phyloP scores from a whole-genome alignment of 1,140 invertebrate genomes.

The Atta colombica region DNA sequence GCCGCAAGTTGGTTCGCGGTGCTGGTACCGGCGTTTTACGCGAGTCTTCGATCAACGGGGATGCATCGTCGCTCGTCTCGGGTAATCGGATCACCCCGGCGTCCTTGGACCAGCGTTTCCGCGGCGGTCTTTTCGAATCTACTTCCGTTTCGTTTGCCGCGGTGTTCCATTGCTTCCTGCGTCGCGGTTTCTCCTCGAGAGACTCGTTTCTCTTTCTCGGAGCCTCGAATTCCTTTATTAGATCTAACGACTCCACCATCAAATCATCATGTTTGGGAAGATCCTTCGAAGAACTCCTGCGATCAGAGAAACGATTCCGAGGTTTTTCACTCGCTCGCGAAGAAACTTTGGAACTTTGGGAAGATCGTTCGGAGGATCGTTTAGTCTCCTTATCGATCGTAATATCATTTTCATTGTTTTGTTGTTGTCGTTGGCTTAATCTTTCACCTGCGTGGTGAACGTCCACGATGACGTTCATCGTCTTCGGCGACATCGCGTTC shows the following conservation, averaged over 20 bases:
- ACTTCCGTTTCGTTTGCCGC: conserved; percentile 51
- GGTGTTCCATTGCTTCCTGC: conserved; percentile 77
- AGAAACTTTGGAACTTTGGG: conserved; percentile 5
- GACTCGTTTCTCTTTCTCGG: neutral
- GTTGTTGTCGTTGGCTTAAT: neutral
- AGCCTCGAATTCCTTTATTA: conserved; percentile 76
- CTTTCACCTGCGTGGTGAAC: conserved; percentile 75
- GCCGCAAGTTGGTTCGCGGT: conserved; percentile 61
- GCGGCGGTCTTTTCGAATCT: conserved; percentile 69
- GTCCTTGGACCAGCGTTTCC: conserved; percentile 78
- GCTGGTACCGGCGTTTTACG: conserved; percentile 69
- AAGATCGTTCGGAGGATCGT: neutral
- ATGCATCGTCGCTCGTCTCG: conserved; percentile 26
- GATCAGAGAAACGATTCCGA: neutral
- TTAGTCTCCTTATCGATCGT: conserved; percentile 5
- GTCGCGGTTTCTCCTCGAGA: conserved; percentile 26
- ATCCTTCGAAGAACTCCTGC: neutral
- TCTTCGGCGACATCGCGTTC: conserved; percentile 47
- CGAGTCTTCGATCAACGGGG: conserved; percentile 12
- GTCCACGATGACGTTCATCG: conserved; percentile 80
- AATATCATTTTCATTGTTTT: neutral
- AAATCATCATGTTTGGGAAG: conserved; percentile 12
- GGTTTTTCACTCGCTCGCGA: conserved; percentile 14
- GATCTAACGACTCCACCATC: conserved; percentile 69
- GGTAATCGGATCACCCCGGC: conserved; percentile 69